Conservation (phyloP, 92 coral and sea anemone genomes). For the Porites evermanni region DNA sequence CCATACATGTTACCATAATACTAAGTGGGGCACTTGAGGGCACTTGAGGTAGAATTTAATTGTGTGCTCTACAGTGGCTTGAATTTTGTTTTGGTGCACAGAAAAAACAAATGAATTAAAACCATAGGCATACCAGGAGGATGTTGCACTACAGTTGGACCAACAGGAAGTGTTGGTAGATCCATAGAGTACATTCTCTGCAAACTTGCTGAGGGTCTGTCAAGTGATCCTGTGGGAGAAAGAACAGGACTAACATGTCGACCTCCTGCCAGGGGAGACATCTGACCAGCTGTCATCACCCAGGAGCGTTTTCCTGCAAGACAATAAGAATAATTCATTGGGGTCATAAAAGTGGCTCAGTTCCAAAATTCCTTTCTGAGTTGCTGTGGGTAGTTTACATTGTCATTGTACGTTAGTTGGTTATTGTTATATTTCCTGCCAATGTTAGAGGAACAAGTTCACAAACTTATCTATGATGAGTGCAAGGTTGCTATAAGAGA, state of each 20-base stretch:
- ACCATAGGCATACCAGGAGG: slow-evolving; percentile 44
- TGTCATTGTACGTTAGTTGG: neutral
- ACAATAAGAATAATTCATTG: neutral
- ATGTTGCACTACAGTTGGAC: slow-evolving; percentile 55
- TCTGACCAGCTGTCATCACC: slow-evolving; percentile 94
- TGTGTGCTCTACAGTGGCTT: neutral
- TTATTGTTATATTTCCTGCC: too few relatives aligned
- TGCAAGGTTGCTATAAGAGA: neutral
- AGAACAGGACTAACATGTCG: slow-evolving; percentile 86
- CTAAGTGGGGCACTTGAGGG: too few relatives aligned
- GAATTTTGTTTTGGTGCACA: neutral
- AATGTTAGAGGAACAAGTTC: too few relatives aligned
- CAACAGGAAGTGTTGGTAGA: slow-evolving; percentile 66
- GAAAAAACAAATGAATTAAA: neutral
- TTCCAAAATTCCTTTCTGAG: neutral
- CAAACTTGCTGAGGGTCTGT: slow-evolving; percentile 75
- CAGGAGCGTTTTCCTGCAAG: slow-evolving; percentile 89
- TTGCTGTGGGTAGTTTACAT: neutral
- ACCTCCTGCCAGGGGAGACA: slow-evolving; percentile 95
- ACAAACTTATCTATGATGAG: neutral
- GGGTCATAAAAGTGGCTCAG: too few relatives aligned
- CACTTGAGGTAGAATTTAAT: too few relatives aligned
- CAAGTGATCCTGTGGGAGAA: slow-evolving; percentile 83
- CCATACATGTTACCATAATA: too few relatives aligned
- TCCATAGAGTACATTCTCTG: slow-evolving; percentile 93